Evolutionary conservation across 1,140 invertebrate species (phyloP).

Genomic region (Monochamus saltuarius): DNA sequence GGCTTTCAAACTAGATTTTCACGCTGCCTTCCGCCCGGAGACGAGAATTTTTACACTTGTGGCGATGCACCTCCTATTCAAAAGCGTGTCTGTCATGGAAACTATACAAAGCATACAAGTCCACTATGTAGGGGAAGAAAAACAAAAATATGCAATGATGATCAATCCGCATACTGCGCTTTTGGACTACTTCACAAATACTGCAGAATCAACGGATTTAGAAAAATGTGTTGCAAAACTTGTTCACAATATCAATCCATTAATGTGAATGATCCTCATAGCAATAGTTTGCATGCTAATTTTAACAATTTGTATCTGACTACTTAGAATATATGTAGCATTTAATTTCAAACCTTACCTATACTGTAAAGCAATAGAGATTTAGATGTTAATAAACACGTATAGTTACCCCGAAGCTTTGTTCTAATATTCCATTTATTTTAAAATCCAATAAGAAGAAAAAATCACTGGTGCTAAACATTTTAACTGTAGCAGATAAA

Average conservation of each 20-base stretch:
- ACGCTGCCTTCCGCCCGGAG: conserved; percentile 61
- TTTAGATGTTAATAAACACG: no score
- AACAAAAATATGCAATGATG: conserved; percentile 47
- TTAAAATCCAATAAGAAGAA: no score
- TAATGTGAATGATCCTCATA: no score
- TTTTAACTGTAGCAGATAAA: no score
- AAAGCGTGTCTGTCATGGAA: conserved; percentile 47
- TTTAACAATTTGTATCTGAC: no score
- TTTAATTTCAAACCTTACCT: no score
- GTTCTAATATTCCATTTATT: no score
- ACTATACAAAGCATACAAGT: conserved; percentile 28
- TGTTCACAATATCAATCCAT: conserved; percentile 39
- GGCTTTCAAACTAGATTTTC: conserved; percentile 67
- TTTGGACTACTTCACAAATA: conserved; percentile 55
- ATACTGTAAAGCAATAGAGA: no score
- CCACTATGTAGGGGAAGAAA: conserved; percentile 39
- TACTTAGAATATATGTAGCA: no score
- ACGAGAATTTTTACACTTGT: conserved; percentile 56
- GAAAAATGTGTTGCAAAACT: conserved; percentile 58
- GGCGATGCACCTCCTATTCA: conserved; percentile 49
- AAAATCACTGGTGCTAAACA: no score
- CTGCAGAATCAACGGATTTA: conserved; percentile 58
- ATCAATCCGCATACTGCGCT: conserved; percentile 55
- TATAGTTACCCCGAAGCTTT: no score
- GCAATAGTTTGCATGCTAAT: no score